Conservation (phyloP, 2,113 vertebrate genomes). For the Cyanocitta stelleri region DNA sequence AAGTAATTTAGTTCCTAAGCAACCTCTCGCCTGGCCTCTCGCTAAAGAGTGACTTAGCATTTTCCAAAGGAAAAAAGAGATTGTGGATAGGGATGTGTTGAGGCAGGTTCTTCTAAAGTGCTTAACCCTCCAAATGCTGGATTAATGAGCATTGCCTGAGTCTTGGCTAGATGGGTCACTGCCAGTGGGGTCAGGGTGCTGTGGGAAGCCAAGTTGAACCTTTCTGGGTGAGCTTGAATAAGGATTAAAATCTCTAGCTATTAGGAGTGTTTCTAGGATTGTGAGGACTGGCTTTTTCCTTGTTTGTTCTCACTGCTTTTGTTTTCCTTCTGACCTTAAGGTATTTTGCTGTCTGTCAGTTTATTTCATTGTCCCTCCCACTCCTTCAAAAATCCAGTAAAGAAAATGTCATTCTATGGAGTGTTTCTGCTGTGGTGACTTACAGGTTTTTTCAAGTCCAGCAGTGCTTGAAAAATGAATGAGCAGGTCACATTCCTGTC, state of each 20-base stretch:
- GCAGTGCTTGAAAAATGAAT: neutral
- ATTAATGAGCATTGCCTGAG: neutral
- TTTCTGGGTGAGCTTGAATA: neutral
- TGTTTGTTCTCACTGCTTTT: neutral
- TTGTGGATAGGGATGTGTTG: neutral
- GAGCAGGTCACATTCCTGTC: neutral
- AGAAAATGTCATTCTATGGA: neutral
- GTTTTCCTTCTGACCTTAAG: neutral
- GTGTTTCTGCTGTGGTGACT: neutral
- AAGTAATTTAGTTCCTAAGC: slow-evolving; percentile 66
- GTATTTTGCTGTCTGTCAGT: neutral
- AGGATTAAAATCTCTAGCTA: neutral
- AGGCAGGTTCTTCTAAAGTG: neutral
- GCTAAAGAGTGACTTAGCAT: slow-evolving; percentile 59
- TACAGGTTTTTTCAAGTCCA: neutral
- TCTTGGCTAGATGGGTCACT: neutral
- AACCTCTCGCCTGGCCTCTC: slow-evolving; percentile 57
- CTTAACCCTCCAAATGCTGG: neutral
- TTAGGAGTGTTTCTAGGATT: neutral
- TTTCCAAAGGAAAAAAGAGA: neutral
- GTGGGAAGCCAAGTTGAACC: neutral
- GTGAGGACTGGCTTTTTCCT: neutral
- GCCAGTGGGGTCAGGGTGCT: neutral
- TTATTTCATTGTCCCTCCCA: neutral
- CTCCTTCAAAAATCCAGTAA: neutral